Base-by-base conservation (phyloP, 2,113 vertebrate species). In the Suncus etruscus region DNA sequence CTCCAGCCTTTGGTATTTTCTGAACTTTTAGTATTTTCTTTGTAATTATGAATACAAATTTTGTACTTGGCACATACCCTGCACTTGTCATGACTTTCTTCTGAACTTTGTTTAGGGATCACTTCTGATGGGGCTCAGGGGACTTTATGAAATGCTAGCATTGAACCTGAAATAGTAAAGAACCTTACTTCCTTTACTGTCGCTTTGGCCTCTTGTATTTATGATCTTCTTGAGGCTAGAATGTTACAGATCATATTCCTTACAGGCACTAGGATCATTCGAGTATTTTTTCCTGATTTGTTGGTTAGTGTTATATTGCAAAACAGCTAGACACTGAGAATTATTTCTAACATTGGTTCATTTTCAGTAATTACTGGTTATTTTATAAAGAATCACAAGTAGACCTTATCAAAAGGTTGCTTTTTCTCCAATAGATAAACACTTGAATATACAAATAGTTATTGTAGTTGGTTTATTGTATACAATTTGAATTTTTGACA, bases 381-480 rank as follows among this genome's bases (percentile, higher is more conserved):
- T 66, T 61, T 32, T 78, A 69, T 54, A 73, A 47, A 76, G 61
- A 74, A 15, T 76, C 24, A 22, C 69, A 47, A 84, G 77, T 75
- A 29, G n/a, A 83, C 1, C 20, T 72, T 31, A 63, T 79, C 24
- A 45, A 45, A 78, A 81, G 72, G 16, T n/a, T 81, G 0, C 86
- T 90, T 78, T 18, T 77, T 91, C 11, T 92, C n/a, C 76, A 76
- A 68, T 68, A 10, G 61, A 8, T 72, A 81, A 63, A 70, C 83
- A 72, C 10, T 86, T 12, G 50, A 66, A 69, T 91, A 54, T 45
- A 20, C 20, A 27, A 81, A 63, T 16, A 50, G 54, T 45, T 14
- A 66, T n/a, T 10, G 45, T 47, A 65, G 68, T 14, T 86, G 3
- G 3, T 54, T 82, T 93, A 54, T 61, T 77, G 31, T 84, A 68